Evolutionary conservation across 2,113 vertebrate species (phyloP).

Genomic region (Phylloscopus whistleri): DNA sequence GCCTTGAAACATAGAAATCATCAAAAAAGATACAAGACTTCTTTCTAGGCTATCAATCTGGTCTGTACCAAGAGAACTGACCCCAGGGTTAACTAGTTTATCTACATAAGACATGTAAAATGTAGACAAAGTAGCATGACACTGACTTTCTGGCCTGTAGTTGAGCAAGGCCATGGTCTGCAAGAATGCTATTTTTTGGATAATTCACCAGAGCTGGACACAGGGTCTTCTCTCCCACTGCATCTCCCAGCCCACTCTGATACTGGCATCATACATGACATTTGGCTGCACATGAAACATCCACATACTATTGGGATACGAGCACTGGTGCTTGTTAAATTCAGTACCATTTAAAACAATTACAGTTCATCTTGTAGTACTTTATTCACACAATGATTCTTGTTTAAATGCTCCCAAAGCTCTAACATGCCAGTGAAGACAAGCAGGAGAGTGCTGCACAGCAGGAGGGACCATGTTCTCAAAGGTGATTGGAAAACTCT

Average conservation of each 20-base stretch:
- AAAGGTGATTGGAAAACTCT: neutral
- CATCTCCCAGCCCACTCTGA: neutral
- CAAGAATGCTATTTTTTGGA: neutral
- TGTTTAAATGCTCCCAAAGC: neutral
- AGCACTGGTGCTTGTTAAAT: neutral
- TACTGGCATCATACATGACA: neutral
- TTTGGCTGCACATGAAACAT: neutral
- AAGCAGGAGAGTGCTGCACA: neutral
- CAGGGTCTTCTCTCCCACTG: neutral
- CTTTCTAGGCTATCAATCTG: neutral
- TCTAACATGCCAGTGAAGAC: neutral
- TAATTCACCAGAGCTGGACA: neutral
- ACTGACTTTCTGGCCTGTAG: neutral
- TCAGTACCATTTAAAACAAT: neutral
- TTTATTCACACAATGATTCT: neutral
- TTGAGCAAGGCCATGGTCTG: neutral
- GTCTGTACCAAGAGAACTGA: neutral
- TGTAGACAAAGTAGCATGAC: neutral
- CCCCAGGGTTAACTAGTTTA: neutral
- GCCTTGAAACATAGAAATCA: neutral
- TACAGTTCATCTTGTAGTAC: neutral
- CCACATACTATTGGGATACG: neutral
- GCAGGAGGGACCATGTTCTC: neutral
- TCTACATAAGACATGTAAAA: neutral
- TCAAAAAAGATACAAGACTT: neutral